Percentiles rank a stretch among this genome's conserved stretches.
These are phyloP conservation scores for Kuschelorhynchus macadamiae DNA, from an alignment of 2,888 invertebrate genomes.

Conservation along the genomic window DNA sequence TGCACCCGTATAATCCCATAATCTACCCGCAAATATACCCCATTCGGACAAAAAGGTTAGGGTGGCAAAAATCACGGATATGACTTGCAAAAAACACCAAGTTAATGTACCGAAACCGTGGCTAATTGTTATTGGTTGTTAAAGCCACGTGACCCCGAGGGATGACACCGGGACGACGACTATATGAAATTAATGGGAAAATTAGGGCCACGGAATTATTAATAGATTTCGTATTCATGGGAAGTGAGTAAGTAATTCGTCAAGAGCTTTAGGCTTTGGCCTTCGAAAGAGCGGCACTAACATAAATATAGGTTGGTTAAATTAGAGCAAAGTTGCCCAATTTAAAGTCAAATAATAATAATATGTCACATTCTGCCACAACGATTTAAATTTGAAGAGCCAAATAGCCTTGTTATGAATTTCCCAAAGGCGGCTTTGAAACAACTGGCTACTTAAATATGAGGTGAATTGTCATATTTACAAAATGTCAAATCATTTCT, in stretches of 20 bases:
- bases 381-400: too few species aligned
- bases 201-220: conserved; percentile 31
- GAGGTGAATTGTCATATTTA: too few species aligned
- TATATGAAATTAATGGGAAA: conserved; percentile 60
- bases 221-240: conserved; percentile 38
- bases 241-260: conserved; percentile 5
- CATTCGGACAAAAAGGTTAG: conserved; percentile 24
- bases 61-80: conserved; percentile 53
- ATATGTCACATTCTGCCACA: too few species aligned
- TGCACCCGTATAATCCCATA: conserved; percentile 16
- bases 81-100: conserved; percentile 63
- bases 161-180: conserved; percentile 58
- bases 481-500: too few species aligned
- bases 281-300: too few species aligned
- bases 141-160: conserved; percentile 65
- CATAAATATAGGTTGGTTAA: too few species aligned
- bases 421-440: too few species aligned
- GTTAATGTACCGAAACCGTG: conserved; percentile 68
- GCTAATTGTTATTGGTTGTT: conserved; percentile 69
- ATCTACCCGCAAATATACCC: conserved; percentile 20
- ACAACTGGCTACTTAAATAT: too few species aligned
- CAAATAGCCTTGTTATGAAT: too few species aligned
- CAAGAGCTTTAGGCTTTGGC: too few species aligned
- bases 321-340: too few species aligned
- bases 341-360: too few species aligned